Conservation (phyloP, 2,797 vertebrate species). For the Denticeps clupeoides region DNA sequence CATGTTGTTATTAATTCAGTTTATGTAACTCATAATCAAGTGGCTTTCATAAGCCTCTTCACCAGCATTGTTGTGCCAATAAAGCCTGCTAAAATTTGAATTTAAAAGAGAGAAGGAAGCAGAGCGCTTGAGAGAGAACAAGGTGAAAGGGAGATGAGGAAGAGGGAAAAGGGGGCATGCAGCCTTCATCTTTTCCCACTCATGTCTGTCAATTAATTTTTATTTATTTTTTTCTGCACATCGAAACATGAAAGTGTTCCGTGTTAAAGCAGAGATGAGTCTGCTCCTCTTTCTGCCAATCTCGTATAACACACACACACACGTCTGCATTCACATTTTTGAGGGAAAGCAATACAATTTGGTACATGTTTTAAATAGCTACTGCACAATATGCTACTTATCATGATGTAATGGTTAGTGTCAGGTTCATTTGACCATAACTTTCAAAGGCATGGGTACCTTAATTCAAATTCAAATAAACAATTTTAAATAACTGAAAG, state of each 20-base stretch:
- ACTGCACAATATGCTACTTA: no score
- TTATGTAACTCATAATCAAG: slow-evolving; percentile 4
- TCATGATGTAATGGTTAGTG: no score
- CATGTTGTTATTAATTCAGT: slow-evolving; percentile 3
- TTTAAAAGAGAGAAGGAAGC: slow-evolving; percentile 2
- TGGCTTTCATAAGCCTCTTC: slow-evolving; percentile 2
- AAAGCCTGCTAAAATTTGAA: slow-evolving; percentile 1
- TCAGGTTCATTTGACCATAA: no score
- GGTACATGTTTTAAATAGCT: no score
- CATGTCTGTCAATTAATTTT: not conserved
- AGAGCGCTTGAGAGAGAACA: not conserved
- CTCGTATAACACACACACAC: not conserved
- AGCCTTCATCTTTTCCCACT: not conserved
- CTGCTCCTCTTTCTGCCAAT: not conserved
- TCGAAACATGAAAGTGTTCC: not conserved
- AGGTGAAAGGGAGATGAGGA: not conserved
- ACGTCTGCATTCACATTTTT: no score
- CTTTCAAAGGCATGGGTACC: no score
- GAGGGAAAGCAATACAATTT: no score
- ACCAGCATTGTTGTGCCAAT: slow-evolving; percentile 1
- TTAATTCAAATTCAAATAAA: no score
- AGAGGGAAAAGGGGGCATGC: not conserved
- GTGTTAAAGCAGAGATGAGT: not conserved
- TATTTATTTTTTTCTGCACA: not conserved
- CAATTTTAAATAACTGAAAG: no score